Percentiles rank a stretch among this genome's conserved stretches.
phyloP scores from a whole-genome alignment of 2,797 vertebrate species.

The Catamblyrhynchus diadema region DNA sequence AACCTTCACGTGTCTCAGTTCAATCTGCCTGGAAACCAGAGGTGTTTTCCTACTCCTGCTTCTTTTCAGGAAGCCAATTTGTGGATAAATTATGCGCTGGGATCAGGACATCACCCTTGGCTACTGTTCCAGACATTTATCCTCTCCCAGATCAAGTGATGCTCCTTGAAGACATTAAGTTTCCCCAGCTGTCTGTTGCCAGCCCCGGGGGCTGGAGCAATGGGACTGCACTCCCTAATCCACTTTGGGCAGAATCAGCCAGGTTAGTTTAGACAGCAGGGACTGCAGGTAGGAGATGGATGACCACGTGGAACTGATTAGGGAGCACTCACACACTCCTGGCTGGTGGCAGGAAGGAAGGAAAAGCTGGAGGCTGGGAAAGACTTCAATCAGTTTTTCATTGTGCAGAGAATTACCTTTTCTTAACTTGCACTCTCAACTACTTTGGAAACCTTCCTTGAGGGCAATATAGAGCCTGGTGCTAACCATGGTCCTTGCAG shows the following conservation, averaged over 20 bases:
- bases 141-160: slow-evolving; percentile 37
- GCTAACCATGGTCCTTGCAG: neutral
- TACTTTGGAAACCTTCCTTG: neutral
- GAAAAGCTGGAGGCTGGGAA: neutral
- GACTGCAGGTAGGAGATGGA: slow-evolving; percentile 24
- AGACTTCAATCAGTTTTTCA: neutral
- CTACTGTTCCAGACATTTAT: slow-evolving; percentile 39
- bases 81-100: neutral
- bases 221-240: neutral
- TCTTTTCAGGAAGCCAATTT: slow-evolving; percentile 2
- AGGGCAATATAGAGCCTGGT: neutral
- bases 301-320: neutral
- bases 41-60: neutral
- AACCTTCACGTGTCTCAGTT: neutral
- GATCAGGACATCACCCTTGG: slow-evolving; percentile 28
- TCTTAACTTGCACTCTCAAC: neutral
- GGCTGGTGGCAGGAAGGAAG: neutral
- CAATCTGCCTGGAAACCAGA: neutral
- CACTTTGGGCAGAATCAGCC: neutral
- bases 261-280: neutral
- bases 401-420: neutral
- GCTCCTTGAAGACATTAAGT: slow-evolving; percentile 33
- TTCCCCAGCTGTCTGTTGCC: neutral
- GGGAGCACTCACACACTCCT: neutral
- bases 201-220: neutral